phyloP scores from a whole-genome alignment of 2,888 invertebrate genomes.

The Dioctria linearis region DNA sequence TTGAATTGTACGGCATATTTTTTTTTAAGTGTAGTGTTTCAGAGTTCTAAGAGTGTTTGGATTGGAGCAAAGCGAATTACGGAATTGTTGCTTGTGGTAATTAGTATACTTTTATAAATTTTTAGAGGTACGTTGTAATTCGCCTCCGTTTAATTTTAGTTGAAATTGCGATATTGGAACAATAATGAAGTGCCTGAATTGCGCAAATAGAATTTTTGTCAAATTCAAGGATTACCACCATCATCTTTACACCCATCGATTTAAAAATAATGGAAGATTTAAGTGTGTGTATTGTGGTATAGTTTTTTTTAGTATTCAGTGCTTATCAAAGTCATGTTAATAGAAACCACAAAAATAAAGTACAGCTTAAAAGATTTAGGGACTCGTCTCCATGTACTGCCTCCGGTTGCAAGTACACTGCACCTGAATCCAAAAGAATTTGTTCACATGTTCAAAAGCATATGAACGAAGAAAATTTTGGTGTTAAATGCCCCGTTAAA shows the following conservation, averaged over 20 bases:
- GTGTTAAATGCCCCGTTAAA: background rate
- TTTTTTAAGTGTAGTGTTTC: too few relatives aligned
- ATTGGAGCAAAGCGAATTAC: too few relatives aligned
- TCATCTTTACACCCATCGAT: too few relatives aligned
- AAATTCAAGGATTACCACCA: too few relatives aligned
- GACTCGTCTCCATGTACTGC: background rate
- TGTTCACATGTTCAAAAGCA: slow-evolving; percentile 12
- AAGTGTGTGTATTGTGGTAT: too few relatives aligned
- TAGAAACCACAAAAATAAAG: too few relatives aligned
- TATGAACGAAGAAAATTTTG: background rate
- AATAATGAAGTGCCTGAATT: slow-evolving; percentile 9
- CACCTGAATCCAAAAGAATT: background rate
- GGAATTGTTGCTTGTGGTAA: background rate
- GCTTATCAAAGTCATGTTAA: too few relatives aligned
- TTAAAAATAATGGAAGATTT: too few relatives aligned
- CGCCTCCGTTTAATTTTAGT: too few relatives aligned
- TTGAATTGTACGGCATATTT: too few relatives aligned
- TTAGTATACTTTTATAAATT: background rate
- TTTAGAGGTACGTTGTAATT: background rate
- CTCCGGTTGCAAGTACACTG: slow-evolving; percentile 1
- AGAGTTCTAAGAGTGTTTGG: too few relatives aligned
- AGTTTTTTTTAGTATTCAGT: too few relatives aligned
- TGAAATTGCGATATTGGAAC: background rate
- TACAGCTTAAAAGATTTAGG: background rate
- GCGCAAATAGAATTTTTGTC: background rate